Evolutionary conservation across 2,888 invertebrate species (phyloP), one percentile per base, ranked within the genome.

Genomic region (Lepidocyrtinus sp.): DNA sequence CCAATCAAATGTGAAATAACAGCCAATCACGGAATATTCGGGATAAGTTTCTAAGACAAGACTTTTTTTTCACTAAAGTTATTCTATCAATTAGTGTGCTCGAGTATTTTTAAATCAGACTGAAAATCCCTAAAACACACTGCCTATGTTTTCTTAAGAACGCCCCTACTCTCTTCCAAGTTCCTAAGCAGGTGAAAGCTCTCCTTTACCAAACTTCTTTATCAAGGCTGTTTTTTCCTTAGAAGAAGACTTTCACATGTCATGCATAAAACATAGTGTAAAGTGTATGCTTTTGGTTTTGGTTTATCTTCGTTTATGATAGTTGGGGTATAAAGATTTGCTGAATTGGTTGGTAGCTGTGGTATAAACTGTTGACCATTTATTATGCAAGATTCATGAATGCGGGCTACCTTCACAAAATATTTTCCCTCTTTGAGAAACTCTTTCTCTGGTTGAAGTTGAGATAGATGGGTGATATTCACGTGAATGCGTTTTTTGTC

Each of bases 321-420:
- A 61, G 67, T 19, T 50, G 3, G 72, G 59, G 45, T 70, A 50
- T 27, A n/a, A 55, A 55, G 21, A 2, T 21, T 45, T 62, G 17
- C 46, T 64, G 77, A 61, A 62, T 63, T 55, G 46, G 46, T 50
- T 67, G 69, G 62, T 69, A 59, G 61, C n/a, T 45, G 36, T 78
- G 72, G 46, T 78, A 72, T 72, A 78, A 73, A 70, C 62, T 67
- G 77, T 26, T 46, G 63, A 73, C 69, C 78, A 78, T 78, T 78
- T 78, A 78, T 78, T 78, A 78, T 78, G 73, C 78, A 78, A 78
- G 78, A 78, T 78, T 78, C 78, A 78, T 78, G 78, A 73, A 78
- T 78, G 73, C 73, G 78, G 78, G 69, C 55, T 55, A 17, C 55
- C 55, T 55, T 55, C 55, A 55, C 9, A 55, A 55, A 55, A 55